These are phyloP conservation scores for Tetrao urogallus DNA, from an alignment of 2,113 vertebrate genomes.

Conservation along the genomic window DNA sequence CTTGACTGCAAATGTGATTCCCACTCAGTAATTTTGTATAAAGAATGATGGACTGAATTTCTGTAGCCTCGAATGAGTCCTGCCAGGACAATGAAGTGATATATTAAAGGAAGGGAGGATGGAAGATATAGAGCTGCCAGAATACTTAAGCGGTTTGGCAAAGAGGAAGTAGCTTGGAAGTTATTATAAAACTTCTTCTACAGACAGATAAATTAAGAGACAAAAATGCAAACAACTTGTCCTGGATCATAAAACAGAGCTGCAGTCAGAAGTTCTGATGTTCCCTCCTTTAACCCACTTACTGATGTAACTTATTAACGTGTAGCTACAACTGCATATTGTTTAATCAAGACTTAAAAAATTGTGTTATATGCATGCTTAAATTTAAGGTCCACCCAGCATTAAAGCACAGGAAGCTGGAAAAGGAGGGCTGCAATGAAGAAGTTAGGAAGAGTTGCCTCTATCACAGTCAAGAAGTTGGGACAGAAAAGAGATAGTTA, in stretches of 20 bases:
- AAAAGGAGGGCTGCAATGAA: not conserved
- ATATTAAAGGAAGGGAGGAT: not conserved
- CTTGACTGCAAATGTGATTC: conserved; percentile 34
- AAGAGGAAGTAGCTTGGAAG: not conserved
- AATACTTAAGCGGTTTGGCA: not conserved
- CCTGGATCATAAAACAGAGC: not conserved
- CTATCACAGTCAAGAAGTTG: not conserved
- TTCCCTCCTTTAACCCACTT: not conserved
- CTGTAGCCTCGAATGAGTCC: not conserved
- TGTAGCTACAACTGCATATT: not conserved
- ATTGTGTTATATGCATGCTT: not conserved
- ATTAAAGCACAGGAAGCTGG: not conserved
- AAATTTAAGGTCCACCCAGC: not conserved
- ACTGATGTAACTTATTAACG: not conserved
- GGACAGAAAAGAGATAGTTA: not conserved
- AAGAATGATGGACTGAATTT: conserved; percentile 32
- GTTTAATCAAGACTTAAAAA: not conserved
- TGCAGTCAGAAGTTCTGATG: not conserved
- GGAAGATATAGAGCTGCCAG: not conserved
- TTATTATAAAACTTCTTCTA: not conserved
- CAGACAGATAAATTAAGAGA: not conserved
- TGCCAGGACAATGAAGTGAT: not conserved
- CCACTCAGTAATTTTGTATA: not conserved
- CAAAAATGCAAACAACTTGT: not conserved
- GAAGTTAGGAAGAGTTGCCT: not conserved